A percentile compares a stretch with the other conserved stretches of the same genome.
Conservation (phyloP, 2,888 invertebrate species). For the Acleris cristana region DNA sequence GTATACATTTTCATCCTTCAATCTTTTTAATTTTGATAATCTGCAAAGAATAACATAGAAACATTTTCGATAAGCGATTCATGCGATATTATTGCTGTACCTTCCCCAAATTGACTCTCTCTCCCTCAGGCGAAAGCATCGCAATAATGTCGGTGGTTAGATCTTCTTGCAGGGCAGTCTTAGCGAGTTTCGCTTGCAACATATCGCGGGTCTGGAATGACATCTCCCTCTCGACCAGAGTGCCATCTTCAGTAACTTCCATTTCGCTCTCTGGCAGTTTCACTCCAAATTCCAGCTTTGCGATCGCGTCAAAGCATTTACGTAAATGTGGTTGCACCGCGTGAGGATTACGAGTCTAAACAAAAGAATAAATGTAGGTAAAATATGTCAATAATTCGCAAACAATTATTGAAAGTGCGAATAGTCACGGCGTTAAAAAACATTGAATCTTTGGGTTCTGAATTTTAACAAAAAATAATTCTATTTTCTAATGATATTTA, state of each 20-base stretch:
- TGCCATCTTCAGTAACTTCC: constrained; percentile 80
- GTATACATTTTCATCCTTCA: no score
- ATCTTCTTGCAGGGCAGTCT: constrained; percentile 71
- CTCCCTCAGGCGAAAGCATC: constrained; percentile 95
- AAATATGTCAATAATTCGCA: neutral
- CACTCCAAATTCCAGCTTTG: constrained; percentile 89
- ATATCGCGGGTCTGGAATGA: constrained; percentile 70
- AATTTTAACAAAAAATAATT: no score
- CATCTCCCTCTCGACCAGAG: constrained; percentile 72
- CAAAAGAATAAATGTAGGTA: neutral
- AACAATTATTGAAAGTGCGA: no score
- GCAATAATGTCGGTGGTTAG: constrained; percentile 93
- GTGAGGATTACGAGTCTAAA: constrained; percentile 91
- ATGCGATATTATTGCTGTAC: constrained; percentile 53
- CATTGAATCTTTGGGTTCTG: no score
- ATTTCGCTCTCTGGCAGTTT: constrained; percentile 80
- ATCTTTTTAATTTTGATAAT: no score
- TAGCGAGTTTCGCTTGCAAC: constrained; percentile 71
- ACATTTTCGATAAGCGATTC: no score
- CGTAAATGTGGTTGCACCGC: constrained; percentile 95
- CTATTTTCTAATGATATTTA: no score
- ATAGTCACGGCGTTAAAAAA: no score
- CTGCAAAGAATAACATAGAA: no score
- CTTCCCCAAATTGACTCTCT: constrained; percentile 90
- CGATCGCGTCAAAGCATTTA: constrained; percentile 94